Evolutionary conservation across 2,797 vertebrate genomes (phyloP).

Genomic region (Anguilla megastoma): DNA sequence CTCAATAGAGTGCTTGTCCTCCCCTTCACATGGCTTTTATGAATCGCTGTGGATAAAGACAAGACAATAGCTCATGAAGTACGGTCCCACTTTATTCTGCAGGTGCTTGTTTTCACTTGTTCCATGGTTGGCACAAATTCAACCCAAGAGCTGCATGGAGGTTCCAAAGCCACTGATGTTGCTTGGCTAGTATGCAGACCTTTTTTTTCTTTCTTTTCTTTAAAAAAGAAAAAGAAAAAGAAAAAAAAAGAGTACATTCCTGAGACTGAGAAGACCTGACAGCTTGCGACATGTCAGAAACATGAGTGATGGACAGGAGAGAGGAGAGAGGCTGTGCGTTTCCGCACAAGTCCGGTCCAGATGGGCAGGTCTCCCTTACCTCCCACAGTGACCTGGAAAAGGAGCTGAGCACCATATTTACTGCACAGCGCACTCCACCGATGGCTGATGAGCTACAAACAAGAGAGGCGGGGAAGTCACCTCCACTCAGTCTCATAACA

Average conservation of each 20-base stretch:
- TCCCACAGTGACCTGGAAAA: neutral
- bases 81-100: neutral
- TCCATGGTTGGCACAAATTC: neutral
- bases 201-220: neutral
- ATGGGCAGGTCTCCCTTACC: neutral
- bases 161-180: neutral
- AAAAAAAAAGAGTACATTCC: neutral
- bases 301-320: neutral
- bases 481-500: neutral
- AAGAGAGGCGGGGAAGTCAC: neutral
- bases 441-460: constrained; percentile 2
- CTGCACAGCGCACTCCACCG: neutral
- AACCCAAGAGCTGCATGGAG: neutral
- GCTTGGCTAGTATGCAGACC: neutral
- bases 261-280: neutral
- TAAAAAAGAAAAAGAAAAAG: neutral
- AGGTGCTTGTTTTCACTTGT: neutral
- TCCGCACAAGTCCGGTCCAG: neutral
- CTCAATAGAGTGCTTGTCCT: neutral
- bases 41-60: neutral
- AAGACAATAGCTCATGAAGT: neutral
- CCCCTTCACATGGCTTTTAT: neutral
- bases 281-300: constrained; percentile 6
- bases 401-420: neutral
- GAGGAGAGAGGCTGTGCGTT: neutral